Base-by-base conservation (phyloP, 2,113 vertebrate species). In the Shinisaurus crocodilurus region DNA sequence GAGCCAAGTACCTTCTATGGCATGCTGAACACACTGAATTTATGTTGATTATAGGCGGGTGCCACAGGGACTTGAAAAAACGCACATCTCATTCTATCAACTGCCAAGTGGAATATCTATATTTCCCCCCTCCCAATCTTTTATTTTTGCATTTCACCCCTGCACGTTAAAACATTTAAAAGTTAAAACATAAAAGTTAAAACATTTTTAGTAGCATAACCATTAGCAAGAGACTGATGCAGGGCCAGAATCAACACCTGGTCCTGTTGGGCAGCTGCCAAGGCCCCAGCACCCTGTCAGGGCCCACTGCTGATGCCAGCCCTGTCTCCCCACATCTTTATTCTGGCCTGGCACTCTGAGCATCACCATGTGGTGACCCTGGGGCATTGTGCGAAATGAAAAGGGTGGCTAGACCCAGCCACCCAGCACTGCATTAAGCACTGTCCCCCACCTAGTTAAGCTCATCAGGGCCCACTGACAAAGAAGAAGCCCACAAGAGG, bases 81-180 rank as follows among this genome's bases (percentile, higher is more conserved):
- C 74, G 79, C 72, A 77, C 65, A 57, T 70, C 48, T 85, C 63
- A 86, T 86, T 90, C 89, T 79, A 34, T 90, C 89, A 90, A 34
- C 27, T 70, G 74, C 34, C 82, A 60, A 70, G n/a, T 86, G 25
- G n/a, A 86, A 40, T 34, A 2, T 85, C 29, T 79, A 37, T 40
- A 85, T 67, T n/a, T 23, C 40, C 25, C 37, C 65, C 3, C 63
- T 34, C 60, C 29, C 63, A 40, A 27, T 23, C 27, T 25, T 43
- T 45, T 76, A 29, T 85, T 65, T 50, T 48, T 65, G 4, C 34
- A 27, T 77, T 40, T 65, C 32, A 57, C 23, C 8, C 45, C 12
- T 77, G 20, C 60, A 3, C 29, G n/a, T 23, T 20, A 48, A 81
- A 88, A n/a, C n/a, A n/a, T n/a, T n/a, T n/a, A n/a, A n/a, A n/a